Base-by-base conservation (phyloP, 2,888 invertebrate species). In the Gymnocheta viridis region DNA sequence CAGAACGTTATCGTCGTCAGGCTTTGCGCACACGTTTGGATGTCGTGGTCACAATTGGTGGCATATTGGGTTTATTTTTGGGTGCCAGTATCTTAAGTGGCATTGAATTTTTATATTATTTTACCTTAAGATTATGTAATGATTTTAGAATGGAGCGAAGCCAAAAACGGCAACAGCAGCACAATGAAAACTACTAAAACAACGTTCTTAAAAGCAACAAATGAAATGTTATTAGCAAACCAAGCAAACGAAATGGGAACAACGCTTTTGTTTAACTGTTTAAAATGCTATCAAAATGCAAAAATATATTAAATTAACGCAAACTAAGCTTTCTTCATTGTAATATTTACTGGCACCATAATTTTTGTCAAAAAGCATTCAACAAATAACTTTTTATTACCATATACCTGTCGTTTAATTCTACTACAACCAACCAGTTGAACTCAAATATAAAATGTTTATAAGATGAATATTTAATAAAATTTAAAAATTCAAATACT, bases 61-160 rank as follows among this genome's bases (percentile, higher is more conserved):
- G 94, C 24, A 93, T 94, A 19, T 89, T 94, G 41, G 94, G 94
- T 0, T 90, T 94, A 0, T 94, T 94, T 87, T 91, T 94, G 82
- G 94, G 94, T 2, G 94, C 94, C 27, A 94, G 94, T 87, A 92
- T 94, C 79, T 89, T 94, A 47, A 94, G 94, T 88, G 91, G 93
- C 85, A 93, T 94, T 2, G 94, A 94, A 88, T 89, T 94, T 62
- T 77, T 94, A 4, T 94, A 94, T 87, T 94, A 92, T 85, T 93
- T 93, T 60, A 93, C 94, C 0, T 41, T 90, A 58, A 88, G 91
- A n/a, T 87, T 90, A 29, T 86, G 79, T 32, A 88, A 87, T 77
- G 89, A 87, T 56, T 81, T 81, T 29, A 62, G 60, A 0, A 81
- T 81, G 84, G 56, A 67, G 24, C 60, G 47, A 14, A 29, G 70